Evolutionary conservation across 2,888 invertebrate species (phyloP), one percentile per base, ranked within the genome.

Genomic region (Polydrusus pterygomalis): DNA sequence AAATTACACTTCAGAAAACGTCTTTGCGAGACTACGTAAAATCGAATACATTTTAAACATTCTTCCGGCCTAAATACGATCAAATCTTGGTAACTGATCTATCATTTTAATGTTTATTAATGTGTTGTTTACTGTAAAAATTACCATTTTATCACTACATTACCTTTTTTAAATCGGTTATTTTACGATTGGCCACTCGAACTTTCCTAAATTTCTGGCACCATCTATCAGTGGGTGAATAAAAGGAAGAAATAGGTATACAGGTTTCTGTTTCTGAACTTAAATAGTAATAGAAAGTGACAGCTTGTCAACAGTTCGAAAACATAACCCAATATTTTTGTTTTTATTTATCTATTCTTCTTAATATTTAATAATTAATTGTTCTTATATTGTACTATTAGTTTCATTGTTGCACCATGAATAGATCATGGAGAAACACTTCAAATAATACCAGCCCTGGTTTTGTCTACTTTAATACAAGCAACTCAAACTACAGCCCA

Each of bases 401-500:
- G 38, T 15, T 18, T 20, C 15, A 30, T 9, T 38, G 34, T 1
- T 7, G 1, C 30, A 68, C n/a, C 7, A 74, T 74, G 74, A 74
- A 69, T n/a, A 58, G 49, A 17, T 73, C 73, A 10, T 65, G 72
- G 65, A 51, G 20, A 34, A 73, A 73, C 43, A 56, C 70, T n/a
- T 34, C 56, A 15, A 70, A 47, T 38, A 70, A 45, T 40, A 51
- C 7, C 20, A 45, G 65, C 15, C 20, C 60, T 7, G 75, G 75
- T 25, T 75, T 74, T 54, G 75, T 75, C 13, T 75, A 75, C 43
- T 75, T 75, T 49, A 75, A 64, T 30, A 62, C 51, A 49, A 70
- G 40, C 25, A 75, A 64, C 2, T 70, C 70, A 17, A 43, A 15
- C 34, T 8, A 9, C 6, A 58, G 64, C 7, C 34, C 51, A 15